These are phyloP conservation scores for Heliconius erato DNA, from an alignment of 2,888 invertebrate genomes.

Conservation along the genomic window DNA sequence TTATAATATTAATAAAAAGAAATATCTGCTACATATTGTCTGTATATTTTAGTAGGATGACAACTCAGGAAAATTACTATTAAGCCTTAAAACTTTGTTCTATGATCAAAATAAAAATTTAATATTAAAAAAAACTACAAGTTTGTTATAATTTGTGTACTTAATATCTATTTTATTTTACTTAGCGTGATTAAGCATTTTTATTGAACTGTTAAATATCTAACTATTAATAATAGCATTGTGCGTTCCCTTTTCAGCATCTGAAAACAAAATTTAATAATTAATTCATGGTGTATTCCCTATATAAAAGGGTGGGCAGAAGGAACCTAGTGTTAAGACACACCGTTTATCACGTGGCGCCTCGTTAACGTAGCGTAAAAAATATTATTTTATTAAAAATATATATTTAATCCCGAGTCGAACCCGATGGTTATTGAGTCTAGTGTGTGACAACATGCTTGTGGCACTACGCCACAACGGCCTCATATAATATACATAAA, in stretches of 20 bases:
- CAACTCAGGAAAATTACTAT: not conserved
- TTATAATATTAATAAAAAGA: no score
- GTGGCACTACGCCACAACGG: not conserved
- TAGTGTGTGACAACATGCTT: no score
- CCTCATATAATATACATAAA: not conserved
- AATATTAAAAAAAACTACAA: not conserved
- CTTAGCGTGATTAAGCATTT: not conserved
- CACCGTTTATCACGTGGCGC: not conserved
- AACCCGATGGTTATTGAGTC: no score
- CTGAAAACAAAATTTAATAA: not conserved
- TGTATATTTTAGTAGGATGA: not conserved
- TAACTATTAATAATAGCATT: not conserved
- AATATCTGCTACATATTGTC: not conserved
- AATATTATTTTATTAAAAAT: not conserved
- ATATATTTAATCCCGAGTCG: no score
- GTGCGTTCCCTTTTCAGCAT: not conserved
- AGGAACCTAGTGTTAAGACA: not conserved
- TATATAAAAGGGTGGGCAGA: not conserved
- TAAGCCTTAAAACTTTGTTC: not conserved
- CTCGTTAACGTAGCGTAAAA: not conserved
- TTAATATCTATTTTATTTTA: not conserved
- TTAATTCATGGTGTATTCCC: not conserved
- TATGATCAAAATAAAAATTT: not conserved
- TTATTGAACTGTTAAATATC: not conserved
- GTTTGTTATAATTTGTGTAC: not conserved